Conservation (phyloP, 2,113 vertebrate genomes). For the Cnemophilus loriae region DNA sequence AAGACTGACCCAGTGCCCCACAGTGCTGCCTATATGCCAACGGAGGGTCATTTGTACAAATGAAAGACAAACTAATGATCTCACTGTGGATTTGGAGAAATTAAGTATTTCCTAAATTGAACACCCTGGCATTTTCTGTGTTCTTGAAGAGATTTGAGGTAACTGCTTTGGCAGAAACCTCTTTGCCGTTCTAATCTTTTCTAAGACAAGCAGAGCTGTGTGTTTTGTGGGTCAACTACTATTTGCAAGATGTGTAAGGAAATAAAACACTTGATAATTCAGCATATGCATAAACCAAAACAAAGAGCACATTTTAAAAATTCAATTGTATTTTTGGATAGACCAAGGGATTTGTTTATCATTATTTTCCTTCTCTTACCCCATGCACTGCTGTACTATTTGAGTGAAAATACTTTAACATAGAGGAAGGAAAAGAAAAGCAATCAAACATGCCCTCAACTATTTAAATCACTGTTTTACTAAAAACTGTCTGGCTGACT, state of each 20-base stretch:
- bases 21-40: neutral
- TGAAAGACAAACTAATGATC: neutral
- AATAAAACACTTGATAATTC: neutral
- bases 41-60: neutral
- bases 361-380: neutral
- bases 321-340: neutral
- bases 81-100: neutral
- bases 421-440: neutral
- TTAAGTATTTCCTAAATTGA: neutral
- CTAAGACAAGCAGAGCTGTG: neutral
- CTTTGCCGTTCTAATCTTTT: neutral
- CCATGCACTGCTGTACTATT: neutral
- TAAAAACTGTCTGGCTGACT: neutral
- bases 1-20: neutral
- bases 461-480: neutral
- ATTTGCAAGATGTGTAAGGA: neutral
- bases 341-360: neutral
- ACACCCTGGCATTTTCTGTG: neutral
- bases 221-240: neutral
- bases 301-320: neutral
- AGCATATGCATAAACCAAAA: accelerated
- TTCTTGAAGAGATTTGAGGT: neutral
- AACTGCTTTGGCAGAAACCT: neutral
- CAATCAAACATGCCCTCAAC: neutral
- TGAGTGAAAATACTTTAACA: neutral